phyloP scores from a whole-genome alignment of 2,888 invertebrate species.

The Athalia rosae region DNA sequence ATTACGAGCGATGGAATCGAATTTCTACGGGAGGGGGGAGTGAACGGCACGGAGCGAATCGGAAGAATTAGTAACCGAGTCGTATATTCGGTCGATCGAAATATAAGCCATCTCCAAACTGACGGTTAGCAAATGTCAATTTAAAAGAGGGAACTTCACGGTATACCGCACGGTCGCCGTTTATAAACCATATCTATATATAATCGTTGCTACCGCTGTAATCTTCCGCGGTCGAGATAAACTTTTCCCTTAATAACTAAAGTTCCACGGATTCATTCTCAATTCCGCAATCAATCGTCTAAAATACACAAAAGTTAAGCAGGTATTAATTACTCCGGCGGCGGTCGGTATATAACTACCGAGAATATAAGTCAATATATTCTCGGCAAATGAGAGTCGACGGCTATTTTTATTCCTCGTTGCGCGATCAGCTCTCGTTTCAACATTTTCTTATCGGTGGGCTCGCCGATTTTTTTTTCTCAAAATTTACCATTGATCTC shows the following conservation, averaged over 20 bases:
- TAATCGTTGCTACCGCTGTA: too few species aligned
- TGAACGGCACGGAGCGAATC: not conserved
- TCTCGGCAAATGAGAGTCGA: too few species aligned
- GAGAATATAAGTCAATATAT: not conserved
- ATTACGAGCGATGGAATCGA: conserved; percentile 25
- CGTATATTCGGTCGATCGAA: not conserved
- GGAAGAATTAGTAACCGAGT: not conserved
- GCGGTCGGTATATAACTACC: not conserved
- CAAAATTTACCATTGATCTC: too few species aligned
- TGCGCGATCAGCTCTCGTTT: too few species aligned
- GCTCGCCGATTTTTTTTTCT: too few species aligned
- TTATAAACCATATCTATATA: too few species aligned
- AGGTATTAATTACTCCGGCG: not conserved
- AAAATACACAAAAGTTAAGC: conserved; percentile 19
- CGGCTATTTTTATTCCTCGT: too few species aligned
- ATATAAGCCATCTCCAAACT: conserved; percentile 1
- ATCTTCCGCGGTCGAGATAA: not conserved
- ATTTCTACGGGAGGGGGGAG: conserved; percentile 26
- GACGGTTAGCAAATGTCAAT: too few species aligned
- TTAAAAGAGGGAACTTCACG: too few species aligned
- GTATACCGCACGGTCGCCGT: too few species aligned
- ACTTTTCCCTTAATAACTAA: not conserved
- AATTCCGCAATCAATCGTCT: not conserved
- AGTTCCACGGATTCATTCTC: not conserved
- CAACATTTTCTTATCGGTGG: too few species aligned